Conservation (phyloP, 1,140 invertebrate species). For the Drosophila seguyi region DNA sequence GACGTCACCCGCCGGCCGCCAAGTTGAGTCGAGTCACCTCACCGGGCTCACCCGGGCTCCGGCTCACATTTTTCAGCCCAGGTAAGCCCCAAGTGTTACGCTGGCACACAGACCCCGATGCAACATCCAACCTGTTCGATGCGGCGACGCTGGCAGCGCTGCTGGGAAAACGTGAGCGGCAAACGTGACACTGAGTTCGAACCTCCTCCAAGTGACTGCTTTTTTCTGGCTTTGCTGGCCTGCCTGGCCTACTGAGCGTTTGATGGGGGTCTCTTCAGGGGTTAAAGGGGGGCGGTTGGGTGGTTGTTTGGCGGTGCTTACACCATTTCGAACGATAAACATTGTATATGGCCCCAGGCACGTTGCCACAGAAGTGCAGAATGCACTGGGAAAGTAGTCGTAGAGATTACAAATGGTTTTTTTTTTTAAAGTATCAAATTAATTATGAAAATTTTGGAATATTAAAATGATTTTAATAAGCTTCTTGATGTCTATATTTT, state of each 20-base stretch:
- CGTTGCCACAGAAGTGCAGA: conserved; percentile 38
- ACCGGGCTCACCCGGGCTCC: conserved; percentile 7
- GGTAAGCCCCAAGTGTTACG: conserved; percentile 52
- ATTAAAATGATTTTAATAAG: neutral
- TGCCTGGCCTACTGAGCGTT: conserved; percentile 71
- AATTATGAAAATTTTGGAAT: too few relatives aligned
- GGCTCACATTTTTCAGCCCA: conserved; percentile 9
- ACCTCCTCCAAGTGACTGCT: conserved; percentile 39
- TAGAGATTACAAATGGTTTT: neutral
- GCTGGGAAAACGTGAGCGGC: conserved; percentile 74
- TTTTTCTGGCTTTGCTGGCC: conserved; percentile 11
- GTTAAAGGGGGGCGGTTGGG: neutral
- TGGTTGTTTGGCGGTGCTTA: conserved; percentile 20
- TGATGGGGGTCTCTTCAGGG: conserved; percentile 22
- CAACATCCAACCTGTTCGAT: conserved; percentile 70
- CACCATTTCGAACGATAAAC: conserved; percentile 55
- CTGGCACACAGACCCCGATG: conserved; percentile 45
- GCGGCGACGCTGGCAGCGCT: conserved; percentile 38
- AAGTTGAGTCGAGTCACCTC: conserved; percentile 2
- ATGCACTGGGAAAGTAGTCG: neutral
- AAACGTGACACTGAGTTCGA: conserved; percentile 78
- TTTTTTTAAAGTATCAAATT: neutral
- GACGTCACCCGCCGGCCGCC: conserved; percentile 35
- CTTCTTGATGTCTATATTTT: neutral
- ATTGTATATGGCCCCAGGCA: conserved; percentile 49